Base-by-base conservation (phyloP, 2,797 vertebrate species). In the Orestias chungarensis region DNA sequence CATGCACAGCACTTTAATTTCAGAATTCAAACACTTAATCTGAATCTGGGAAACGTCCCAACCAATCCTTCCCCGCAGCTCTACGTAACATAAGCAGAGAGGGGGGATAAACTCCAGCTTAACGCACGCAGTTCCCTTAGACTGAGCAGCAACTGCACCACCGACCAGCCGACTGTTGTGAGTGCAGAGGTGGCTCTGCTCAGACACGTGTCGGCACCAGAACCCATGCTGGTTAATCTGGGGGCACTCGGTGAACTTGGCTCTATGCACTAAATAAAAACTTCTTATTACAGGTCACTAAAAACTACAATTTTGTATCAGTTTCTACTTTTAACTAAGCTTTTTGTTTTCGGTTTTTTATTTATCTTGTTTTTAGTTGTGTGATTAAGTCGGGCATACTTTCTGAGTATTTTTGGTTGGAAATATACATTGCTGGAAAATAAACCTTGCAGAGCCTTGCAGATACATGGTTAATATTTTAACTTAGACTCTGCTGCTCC, bases 21-120 rank as follows among this genome's bases (percentile, higher is more conserved):
- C 57, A 70, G 74, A 85, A 77, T 86, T 76, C 75, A 76, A 55
- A 76, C n/a, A 65, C 66, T 87, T 88, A 88, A 90, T 88, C 83
- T 83, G 78, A 86, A 83, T 86, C 80, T 91, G 82, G 88, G 82
- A 89, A 90, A 67, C 81, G 38, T 84, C 79, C 86, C 81, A 85
- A 74, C 47, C 71, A 79, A 59, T 86, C 82, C 78, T 79, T 64
- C 73, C 47, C 46, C 46, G 75, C 66, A 76, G 75, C 76, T 65
- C 54, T 43, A 67, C 71, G 76, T 68, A 67, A 73, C 42, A 42
- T 72, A 64, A 25, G 73, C 59, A 73, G 76, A n/a, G 76, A 80
- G 70, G 75, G 57, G 54, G 47, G 54, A 70, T 66, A 27, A 68
- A 81, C 71, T 79, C 73, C 54, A n/a, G 65, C 49, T 85, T 85